These are phyloP conservation scores for Cephus pygmeus DNA, from an alignment of 2,888 invertebrate genomes.

Conservation along the genomic window DNA sequence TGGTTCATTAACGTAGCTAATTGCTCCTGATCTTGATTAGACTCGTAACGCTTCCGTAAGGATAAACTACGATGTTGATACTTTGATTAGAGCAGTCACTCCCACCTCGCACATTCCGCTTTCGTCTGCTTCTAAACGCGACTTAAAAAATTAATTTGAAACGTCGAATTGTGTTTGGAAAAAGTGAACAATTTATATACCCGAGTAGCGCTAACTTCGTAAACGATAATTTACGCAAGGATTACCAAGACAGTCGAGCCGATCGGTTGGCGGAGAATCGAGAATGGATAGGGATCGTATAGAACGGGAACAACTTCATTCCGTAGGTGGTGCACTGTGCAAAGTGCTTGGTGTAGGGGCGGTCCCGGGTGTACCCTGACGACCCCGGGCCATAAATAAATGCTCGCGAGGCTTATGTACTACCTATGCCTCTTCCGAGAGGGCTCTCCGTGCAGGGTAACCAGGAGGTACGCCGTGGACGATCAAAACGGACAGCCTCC, in stretches of 20 bases:
- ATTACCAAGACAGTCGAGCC: conserved; percentile 1
- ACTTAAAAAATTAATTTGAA: neutral
- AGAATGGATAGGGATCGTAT: conserved; percentile 30
- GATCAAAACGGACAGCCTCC: conserved; percentile 63
- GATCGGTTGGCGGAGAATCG: conserved; percentile 31
- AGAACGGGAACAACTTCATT: conserved; percentile 51
- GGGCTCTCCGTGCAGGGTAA: conserved; percentile 41
- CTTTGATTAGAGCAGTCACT: neutral
- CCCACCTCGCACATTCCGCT: too few relatives aligned
- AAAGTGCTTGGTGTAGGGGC: conserved; percentile 55
- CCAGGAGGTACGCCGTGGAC: conserved; percentile 60
- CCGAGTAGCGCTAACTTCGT: neutral
- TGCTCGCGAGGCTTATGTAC: conserved; percentile 55
- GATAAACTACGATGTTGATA: neutral
- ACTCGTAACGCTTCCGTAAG: neutral
- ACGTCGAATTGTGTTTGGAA: neutral
- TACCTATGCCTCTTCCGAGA: conserved; percentile 34
- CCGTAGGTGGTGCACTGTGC: conserved; percentile 50
- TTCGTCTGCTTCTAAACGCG: neutral
- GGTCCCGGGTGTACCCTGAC: conserved; percentile 57
- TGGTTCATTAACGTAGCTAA: neutral
- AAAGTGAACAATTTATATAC: neutral
- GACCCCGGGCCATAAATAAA: conserved; percentile 66
- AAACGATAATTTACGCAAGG: neutral
- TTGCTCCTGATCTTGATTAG: neutral